Conservation (phyloP, 1,140 invertebrate genomes). For the Eumeta japonica region DNA sequence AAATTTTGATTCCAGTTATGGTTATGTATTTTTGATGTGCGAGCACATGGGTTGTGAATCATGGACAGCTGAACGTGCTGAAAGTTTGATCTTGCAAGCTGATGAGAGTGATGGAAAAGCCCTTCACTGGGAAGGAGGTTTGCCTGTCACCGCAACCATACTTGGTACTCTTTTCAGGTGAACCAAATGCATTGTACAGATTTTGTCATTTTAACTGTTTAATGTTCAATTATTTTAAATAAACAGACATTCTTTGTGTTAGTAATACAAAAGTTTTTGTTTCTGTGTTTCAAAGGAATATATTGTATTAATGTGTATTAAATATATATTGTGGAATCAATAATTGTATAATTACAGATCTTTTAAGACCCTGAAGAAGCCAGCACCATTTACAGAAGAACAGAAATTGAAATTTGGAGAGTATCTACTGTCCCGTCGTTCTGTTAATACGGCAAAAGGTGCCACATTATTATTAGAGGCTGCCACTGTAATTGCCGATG, state of each 20-base stretch:
- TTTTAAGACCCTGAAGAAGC: constrained; percentile 67
- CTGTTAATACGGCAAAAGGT: constrained; percentile 83
- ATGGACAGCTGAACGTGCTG: constrained; percentile 75
- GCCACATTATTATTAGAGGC: constrained; percentile 78
- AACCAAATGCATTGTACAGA: constrained; percentile 1
- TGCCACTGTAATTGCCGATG: constrained; percentile 64
- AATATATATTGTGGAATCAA: background rate
- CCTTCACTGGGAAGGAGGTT: constrained; percentile 91
- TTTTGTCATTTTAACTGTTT: background rate
- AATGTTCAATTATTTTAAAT: too few species aligned
- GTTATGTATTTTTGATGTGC: constrained; percentile 81
- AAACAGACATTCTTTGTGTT: too few species aligned
- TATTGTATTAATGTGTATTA: background rate
- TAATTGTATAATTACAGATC: constrained; percentile 62
- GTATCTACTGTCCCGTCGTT: constrained; percentile 87
- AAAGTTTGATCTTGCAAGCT: constrained; percentile 89
- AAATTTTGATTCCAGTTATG: constrained; percentile 63
- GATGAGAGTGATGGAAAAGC: constrained; percentile 90
- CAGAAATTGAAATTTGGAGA: constrained; percentile 89
- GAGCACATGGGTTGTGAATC: constrained; percentile 65
- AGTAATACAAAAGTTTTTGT: background rate
- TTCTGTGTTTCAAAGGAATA: background rate
- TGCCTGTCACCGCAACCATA: constrained; percentile 58
- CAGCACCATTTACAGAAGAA: constrained; percentile 69
- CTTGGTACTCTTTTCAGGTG: constrained; percentile 52